Evolutionary conservation across 2,113 vertebrate species (phyloP), one percentile per base, ranked within the genome.

Genomic region (Mormyrus lacerda): DNA sequence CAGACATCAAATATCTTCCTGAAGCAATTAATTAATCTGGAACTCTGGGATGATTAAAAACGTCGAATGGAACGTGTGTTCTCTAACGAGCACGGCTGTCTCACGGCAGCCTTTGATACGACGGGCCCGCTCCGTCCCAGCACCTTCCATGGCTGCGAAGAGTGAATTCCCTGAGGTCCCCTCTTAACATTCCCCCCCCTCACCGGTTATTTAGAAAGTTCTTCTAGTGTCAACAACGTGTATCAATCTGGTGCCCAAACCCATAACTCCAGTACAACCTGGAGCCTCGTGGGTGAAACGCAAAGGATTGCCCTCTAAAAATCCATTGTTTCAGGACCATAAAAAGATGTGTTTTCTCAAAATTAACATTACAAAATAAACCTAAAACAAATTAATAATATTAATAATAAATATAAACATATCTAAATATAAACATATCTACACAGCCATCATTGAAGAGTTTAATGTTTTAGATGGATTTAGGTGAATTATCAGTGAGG

Each of bases 81-180:
- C 92, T 92, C 92, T 94, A 94, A 94, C 93, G 93, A 95, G 92
- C 92, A 91, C 91, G 92, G 90, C 93, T 93, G 93, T 93, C 89
- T 89, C 92, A 90, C 83, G 82, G 85, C 88, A 88, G 90, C 90
- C 90, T 91, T 90, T 91, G 91, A 92, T 90, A 89, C 39, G 47
- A 85, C 7, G 27, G 27, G 88, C 45, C 8, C 13, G 5, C 44
- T 53, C 76, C 53, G 45, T 85, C 53, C 55, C 85, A 87, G 87
- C 47, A 79, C 31, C 19, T 39, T 58, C 24, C 35, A 76, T 27
- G 45, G 61, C 89, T 8, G 83, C 58, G 2, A 89, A 27, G 85
- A 86, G 42, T 42, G 45, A 85, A 90, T 89, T 76, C 61, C 47
- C 88, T 87, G 9, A 90, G 61, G 79, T 87, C 47, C 19, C 35